These are phyloP conservation scores for Tautogolabrus adspersus DNA, from an alignment of 2,113 vertebrate genomes.

Conservation along the genomic window DNA sequence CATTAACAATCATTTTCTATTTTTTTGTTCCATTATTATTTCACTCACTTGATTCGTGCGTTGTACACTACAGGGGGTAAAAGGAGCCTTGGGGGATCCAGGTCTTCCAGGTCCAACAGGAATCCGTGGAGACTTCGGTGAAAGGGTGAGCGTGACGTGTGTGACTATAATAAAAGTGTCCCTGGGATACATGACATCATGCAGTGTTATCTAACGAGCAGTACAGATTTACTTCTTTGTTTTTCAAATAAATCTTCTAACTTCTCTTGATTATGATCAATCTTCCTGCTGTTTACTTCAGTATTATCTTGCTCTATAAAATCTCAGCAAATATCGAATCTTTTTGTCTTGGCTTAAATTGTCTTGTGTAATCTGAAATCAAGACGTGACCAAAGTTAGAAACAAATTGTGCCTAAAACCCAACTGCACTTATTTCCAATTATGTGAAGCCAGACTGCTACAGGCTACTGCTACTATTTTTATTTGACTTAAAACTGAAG, in stretches of 20 bases:
- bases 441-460: too few relatives aligned
- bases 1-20: background rate
- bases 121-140: conserved; percentile 90
- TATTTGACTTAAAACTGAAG: too few relatives aligned
- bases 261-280: background rate
- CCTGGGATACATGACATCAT: background rate
- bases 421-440: too few relatives aligned
- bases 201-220: background rate
- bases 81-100: conserved; percentile 90
- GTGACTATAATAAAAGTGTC: background rate
- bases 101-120: conserved; percentile 95
- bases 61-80: conserved; percentile 84
- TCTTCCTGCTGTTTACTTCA: background rate
- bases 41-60: conserved; percentile 3
- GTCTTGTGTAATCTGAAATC: too few relatives aligned
- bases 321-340: background rate
- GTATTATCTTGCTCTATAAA: background rate
- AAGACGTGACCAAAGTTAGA: too few relatives aligned
- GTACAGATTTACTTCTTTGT: background rate
- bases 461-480: too few relatives aligned
- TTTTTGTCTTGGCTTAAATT: too few relatives aligned
- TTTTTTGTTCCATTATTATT: background rate
- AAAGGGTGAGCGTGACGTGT: conserved; percentile 87
- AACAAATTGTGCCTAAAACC: too few relatives aligned
- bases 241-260: background rate